Evolutionary conservation across 2,888 invertebrate genomes (phyloP).

Genomic region (Rotaria socialis): DNA sequence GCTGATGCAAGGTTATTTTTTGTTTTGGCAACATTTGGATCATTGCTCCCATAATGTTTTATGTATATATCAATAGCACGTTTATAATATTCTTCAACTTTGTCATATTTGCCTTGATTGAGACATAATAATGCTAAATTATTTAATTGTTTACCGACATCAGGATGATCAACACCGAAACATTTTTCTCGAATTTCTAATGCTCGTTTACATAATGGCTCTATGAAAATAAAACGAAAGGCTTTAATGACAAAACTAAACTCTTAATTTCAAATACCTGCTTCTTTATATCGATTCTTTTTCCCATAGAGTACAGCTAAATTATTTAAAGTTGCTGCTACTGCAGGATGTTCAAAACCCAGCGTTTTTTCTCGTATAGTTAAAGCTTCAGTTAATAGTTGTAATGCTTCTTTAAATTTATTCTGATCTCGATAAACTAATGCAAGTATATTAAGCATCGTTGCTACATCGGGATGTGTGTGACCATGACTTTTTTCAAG

Average conservation of each 20-base stretch:
- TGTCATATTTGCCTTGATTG: conserved; percentile 81
- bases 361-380: conserved; percentile 95
- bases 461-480: conserved; percentile 98
- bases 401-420: conserved; percentile 98
- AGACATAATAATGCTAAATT: conserved; percentile 95
- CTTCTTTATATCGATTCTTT: conserved; percentile 66
- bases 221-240: conserved; percentile 56
- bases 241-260: neutral
- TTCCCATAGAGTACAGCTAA: conserved; percentile 96
- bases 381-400: conserved; percentile 90
- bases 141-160: conserved; percentile 98
- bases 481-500: conserved; percentile 96
- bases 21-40: conserved; percentile 97
- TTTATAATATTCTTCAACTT: conserved; percentile 73
- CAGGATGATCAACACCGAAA: conserved; percentile 93
- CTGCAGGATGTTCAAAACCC: conserved; percentile 96
- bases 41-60: conserved; percentile 76
- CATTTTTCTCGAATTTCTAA: conserved; percentile 96
- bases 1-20: conserved; percentile 99
- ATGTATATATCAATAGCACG: conserved; percentile 95
- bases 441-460: conserved; percentile 96
- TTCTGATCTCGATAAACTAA: conserved; percentile 91
- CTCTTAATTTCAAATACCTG: conserved; percentile 70
- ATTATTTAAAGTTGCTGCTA: conserved; percentile 98
- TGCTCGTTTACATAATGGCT: conserved; percentile 97